phyloP scores from a whole-genome alignment of 2,113 vertebrate species.

The Nerophis lumbriciformis region DNA sequence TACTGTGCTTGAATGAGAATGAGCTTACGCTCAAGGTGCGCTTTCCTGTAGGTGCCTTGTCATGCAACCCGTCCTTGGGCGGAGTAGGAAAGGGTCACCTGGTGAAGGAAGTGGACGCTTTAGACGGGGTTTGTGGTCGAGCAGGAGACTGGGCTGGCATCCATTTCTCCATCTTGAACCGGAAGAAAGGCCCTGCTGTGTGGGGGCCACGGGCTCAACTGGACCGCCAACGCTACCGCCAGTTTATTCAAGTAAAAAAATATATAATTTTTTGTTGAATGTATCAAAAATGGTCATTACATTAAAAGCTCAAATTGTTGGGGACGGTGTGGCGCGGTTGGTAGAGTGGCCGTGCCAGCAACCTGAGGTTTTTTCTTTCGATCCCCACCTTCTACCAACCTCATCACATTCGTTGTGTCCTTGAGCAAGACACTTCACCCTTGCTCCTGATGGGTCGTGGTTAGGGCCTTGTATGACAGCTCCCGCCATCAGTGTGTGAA shows the following conservation, averaged over 20 bases:
- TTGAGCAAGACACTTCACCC: too few species aligned
- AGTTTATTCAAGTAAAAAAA: constrained; percentile 77
- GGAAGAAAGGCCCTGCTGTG: constrained; percentile 88
- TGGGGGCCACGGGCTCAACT: constrained; percentile 94
- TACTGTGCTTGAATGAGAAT: not conserved
- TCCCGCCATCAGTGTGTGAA: too few species aligned
- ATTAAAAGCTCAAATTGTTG: too few species aligned
- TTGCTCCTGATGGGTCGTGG: too few species aligned
- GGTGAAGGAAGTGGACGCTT: constrained; percentile 85
- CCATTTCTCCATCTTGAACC: constrained; percentile 91
- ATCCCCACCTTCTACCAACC: too few species aligned
- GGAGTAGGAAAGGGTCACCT: constrained; percentile 94
- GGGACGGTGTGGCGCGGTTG: too few species aligned
- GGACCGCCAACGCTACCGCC: constrained; percentile 81
- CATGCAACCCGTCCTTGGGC: constrained; percentile 93
- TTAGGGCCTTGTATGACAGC: too few species aligned
- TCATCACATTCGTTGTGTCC: too few species aligned
- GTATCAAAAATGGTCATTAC: too few species aligned
- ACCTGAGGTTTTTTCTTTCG: too few species aligned
- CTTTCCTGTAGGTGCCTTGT: constrained; percentile 80
- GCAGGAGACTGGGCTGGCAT: constrained; percentile 86
- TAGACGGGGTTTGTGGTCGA: constrained; percentile 89
- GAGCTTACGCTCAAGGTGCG: not conserved
- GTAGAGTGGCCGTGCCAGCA: too few species aligned
- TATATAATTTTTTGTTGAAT: not conserved